Base-by-base conservation (phyloP, 2,113 vertebrate species). In the Indicator maculatus region DNA sequence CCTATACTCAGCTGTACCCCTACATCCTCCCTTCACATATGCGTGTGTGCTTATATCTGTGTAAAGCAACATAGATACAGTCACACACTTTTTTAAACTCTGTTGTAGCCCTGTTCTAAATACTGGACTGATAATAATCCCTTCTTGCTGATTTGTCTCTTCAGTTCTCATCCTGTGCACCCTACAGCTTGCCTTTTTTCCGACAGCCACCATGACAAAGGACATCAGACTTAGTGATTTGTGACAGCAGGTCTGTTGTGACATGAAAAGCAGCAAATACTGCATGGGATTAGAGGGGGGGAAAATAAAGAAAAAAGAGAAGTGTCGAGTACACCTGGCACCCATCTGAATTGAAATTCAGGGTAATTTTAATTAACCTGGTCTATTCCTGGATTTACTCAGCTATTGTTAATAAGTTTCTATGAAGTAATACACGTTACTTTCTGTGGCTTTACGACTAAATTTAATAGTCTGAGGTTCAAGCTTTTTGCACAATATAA, bases 101-200 rank as follows among this genome's bases (percentile, higher is more conserved):
- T 41, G 2, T 36, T 75, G 23, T n/a, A 76, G 21, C 8, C 16
- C 17, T 79, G 2, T 38, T 94, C 36, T 53, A 82, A 77, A 65
- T 12, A 59, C 26, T n/a, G 20, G 31, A 59, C 39, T 70, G 52
- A 3, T 55, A 70, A 65, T 19, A 85, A 11, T 16, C 18, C 60
- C 59, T 91, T 41, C 55, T 88, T 5, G 0, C 6, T 12, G 31
- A 71, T 85, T 82, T 77, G 11, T 53, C 56, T 64, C 36, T 90
- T 55, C 19, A 86, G 60, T 58, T 93, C 85, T 88, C 83, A 83
- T 31, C 84, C 56, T 88, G 44, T 74, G 65, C 52, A 41, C 74
- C 82, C 39, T 80, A 74, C 18, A 80, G 75, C 56, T 39, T 64
- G 36, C 9, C 70, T 61, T 95, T 93, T 86, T 84, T 30, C 83